phyloP scores from a whole-genome alignment of 2,113 vertebrate species.

The Phycodurus eques region DNA sequence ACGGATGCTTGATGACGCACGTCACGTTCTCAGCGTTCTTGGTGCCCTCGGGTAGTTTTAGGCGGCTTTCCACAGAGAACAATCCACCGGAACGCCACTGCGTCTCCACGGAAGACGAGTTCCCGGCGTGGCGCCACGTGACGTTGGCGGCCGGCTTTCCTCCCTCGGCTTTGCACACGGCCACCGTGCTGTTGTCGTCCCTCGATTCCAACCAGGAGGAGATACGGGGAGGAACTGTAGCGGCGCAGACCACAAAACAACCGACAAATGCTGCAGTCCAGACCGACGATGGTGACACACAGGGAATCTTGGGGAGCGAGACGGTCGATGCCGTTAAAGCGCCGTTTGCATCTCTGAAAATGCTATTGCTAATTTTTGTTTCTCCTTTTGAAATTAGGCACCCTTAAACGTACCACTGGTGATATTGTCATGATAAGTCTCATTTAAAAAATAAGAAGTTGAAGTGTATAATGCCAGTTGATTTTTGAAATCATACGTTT shows the following conservation, averaged over 20 bases:
- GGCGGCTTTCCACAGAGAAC: slow-evolving; percentile 39
- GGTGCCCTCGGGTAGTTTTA: slow-evolving; percentile 28
- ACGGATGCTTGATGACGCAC: slow-evolving; percentile 49
- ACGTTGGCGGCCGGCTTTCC: slow-evolving; percentile 61
- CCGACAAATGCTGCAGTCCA: not conserved
- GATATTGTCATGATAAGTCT: too few relatives aligned
- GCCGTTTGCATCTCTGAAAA: too few relatives aligned
- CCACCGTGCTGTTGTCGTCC: slow-evolving; percentile 21
- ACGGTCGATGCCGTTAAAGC: too few relatives aligned
- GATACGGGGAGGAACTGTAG: slow-evolving; percentile 30
- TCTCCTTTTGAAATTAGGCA: too few relatives aligned
- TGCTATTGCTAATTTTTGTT: too few relatives aligned
- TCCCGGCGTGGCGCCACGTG: slow-evolving; percentile 45
- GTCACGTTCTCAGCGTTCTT: slow-evolving; percentile 10
- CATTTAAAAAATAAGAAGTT: too few relatives aligned
- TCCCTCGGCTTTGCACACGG: slow-evolving; percentile 59
- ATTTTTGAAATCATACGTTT: too few relatives aligned
- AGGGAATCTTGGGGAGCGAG: too few relatives aligned
- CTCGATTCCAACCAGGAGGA: slow-evolving; percentile 29
- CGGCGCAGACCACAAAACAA: not conserved
- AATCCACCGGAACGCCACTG: rapidly evolving
- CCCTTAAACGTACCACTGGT: too few relatives aligned
- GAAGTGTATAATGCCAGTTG: too few relatives aligned
- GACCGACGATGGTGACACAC: not conserved
- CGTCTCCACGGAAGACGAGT: rapidly evolving